These are phyloP conservation scores for Azemiops feae DNA, from an alignment of 2,113 vertebrate genomes.

Conservation along the genomic window DNA sequence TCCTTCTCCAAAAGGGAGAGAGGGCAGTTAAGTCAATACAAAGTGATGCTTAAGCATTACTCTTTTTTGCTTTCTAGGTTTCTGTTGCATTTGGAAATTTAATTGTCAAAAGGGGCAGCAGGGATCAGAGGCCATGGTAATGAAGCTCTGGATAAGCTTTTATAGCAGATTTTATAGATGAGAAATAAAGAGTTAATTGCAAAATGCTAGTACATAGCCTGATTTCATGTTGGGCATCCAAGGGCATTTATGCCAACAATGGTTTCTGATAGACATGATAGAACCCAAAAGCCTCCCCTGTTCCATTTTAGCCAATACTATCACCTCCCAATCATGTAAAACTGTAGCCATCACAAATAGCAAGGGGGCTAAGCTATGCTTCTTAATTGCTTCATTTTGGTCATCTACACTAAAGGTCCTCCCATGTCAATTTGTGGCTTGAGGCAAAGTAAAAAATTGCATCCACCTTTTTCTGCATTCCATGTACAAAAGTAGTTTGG, in stretches of 20 bases:
- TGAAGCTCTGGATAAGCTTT: background rate
- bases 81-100: background rate
- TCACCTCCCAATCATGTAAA: background rate
- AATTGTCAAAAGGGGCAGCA: background rate
- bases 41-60: slow-evolving; percentile 22
- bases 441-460: background rate
- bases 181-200: background rate
- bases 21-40: slow-evolving; percentile 13
- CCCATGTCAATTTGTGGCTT: background rate
- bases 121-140: fast-evolving
- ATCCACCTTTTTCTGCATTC: background rate
- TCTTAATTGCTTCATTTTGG: background rate
- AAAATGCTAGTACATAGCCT: background rate
- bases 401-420: background rate
- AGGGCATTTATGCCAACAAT: background rate
- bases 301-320: background rate
- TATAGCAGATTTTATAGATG: background rate
- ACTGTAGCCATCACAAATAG: background rate
- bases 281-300: background rate
- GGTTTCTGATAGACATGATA: background rate
- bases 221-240: background rate
- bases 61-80: background rate
- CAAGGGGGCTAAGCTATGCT: background rate
- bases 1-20: slow-evolving; percentile 3
- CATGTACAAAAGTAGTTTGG: background rate